These are phyloP conservation scores for Xanthorhoe designata DNA, from an alignment of 2,888 invertebrate genomes.

Conservation along the genomic window DNA sequence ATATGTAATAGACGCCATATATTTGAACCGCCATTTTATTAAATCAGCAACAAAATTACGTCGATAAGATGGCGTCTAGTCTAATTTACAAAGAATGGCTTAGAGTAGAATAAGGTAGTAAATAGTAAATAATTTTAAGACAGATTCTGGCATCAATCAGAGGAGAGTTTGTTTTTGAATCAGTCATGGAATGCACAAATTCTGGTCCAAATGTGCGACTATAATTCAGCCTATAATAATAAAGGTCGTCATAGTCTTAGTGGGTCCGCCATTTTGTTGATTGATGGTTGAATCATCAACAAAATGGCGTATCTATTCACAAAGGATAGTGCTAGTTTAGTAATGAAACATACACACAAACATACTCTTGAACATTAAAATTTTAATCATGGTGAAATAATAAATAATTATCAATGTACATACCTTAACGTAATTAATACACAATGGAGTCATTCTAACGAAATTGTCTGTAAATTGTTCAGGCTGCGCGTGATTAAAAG, in stretches of 20 bases:
- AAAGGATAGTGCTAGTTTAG: not conserved
- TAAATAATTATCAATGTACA: slow-evolving; percentile 71
- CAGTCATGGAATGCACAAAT: not conserved
- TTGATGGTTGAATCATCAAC: not conserved
- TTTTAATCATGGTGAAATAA: slow-evolving; percentile 71
- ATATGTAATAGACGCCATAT: too few species aligned
- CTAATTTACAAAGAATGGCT: too few species aligned
- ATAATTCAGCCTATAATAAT: too few species aligned
- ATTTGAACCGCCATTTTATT: too few species aligned
- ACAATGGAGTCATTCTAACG: slow-evolving; percentile 72
- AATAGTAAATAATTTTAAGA: too few species aligned
- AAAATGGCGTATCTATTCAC: slow-evolving; percentile 12
- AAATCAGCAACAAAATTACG: too few species aligned
- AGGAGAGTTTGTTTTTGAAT: too few species aligned
- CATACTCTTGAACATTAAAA: slow-evolving; percentile 59
- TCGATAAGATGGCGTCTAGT: not conserved
- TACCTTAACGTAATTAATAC: slow-evolving; percentile 66
- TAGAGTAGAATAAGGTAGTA: too few species aligned
- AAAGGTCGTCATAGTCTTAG: not conserved
- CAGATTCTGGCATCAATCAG: too few species aligned
- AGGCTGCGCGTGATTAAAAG: slow-evolving; percentile 75
- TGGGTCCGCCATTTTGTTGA: not conserved
- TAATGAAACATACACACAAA: slow-evolving; percentile 56
- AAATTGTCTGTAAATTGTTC: slow-evolving; percentile 80
- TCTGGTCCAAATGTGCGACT: too few species aligned